Conservation (phyloP, 2,797 vertebrate genomes). For the Labroides dimidiatus region DNA sequence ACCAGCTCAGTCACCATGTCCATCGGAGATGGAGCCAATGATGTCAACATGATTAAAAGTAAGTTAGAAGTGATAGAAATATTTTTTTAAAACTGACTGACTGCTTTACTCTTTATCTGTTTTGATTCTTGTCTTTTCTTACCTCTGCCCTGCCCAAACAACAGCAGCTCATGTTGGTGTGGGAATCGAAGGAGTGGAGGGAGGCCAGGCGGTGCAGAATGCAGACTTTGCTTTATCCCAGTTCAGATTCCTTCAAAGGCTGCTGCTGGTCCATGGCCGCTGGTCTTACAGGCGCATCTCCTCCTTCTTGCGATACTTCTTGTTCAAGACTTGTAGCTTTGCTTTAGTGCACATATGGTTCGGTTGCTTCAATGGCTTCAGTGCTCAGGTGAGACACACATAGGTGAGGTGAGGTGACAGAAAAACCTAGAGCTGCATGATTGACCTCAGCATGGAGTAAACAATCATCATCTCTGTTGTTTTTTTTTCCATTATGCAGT, state of each 20-base stretch:
- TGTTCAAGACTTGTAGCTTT: conserved; percentile 92
- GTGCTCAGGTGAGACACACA: conserved; percentile 85
- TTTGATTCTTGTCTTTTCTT: not conserved
- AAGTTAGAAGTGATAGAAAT: conserved; percentile 57
- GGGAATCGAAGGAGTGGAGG: conserved; percentile 91
- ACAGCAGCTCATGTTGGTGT: conserved; percentile 93
- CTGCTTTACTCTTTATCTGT: not conserved
- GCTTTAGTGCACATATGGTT: conserved; percentile 93
- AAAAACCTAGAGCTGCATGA: not conserved
- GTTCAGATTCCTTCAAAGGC: conserved; percentile 89
- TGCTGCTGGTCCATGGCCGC: conserved; percentile 93
- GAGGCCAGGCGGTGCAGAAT: conserved; percentile 91
- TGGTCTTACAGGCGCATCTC: conserved; percentile 92
- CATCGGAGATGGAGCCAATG: conserved; percentile 95
- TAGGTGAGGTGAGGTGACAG: not conserved
- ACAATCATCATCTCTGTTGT: not conserved
- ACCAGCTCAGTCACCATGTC: conserved; percentile 87
- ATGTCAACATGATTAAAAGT: conserved; percentile 99
- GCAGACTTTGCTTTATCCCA: conserved; percentile 92
- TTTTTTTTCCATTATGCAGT: conserved; percentile 77
- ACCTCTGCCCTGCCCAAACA: not conserved
- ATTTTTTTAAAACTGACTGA: not conserved
- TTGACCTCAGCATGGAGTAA: not conserved
- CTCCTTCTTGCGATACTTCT: conserved; percentile 90
- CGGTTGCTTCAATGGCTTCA: conserved; percentile 90